These are phyloP conservation scores for Tetranychus piercei DNA, from an alignment of 2,888 invertebrate genomes.

Conservation along the genomic window DNA sequence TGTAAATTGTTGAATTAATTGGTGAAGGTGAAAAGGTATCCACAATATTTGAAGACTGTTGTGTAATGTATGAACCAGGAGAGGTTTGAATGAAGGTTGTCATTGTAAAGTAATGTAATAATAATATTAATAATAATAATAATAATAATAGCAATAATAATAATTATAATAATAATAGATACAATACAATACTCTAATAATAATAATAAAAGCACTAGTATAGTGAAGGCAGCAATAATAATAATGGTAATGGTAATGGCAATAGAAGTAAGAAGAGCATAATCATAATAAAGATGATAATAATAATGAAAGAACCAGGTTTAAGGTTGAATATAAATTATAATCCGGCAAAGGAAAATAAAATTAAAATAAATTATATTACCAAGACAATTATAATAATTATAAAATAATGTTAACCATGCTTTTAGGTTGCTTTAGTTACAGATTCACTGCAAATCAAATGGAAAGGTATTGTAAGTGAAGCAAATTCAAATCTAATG, in stretches of 20 bases:
- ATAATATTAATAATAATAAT: background rate
- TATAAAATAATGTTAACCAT: background rate
- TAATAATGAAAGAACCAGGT: background rate
- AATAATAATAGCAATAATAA: background rate
- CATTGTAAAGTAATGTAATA: background rate
- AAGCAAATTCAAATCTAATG: background rate
- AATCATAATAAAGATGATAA: background rate
- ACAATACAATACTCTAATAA: background rate
- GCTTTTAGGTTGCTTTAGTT: background rate
- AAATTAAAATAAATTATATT: background rate
- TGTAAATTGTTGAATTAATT: background rate
- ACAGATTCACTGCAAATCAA: background rate
- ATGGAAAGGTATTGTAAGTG: background rate
- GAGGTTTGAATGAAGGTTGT: constrained; percentile 1
- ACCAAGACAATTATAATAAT: background rate
- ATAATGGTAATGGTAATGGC: background rate
- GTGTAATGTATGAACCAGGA: background rate
- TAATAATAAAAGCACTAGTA: background rate
- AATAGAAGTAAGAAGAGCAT: background rate
- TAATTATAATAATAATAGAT: background rate
- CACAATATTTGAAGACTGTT: background rate
- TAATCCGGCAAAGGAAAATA: background rate
- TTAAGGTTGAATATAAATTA: background rate
- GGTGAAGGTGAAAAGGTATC: background rate
- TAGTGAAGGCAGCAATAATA: background rate